Conservation (phyloP, 2,113 vertebrate species). For the Raja brachyura region DNA sequence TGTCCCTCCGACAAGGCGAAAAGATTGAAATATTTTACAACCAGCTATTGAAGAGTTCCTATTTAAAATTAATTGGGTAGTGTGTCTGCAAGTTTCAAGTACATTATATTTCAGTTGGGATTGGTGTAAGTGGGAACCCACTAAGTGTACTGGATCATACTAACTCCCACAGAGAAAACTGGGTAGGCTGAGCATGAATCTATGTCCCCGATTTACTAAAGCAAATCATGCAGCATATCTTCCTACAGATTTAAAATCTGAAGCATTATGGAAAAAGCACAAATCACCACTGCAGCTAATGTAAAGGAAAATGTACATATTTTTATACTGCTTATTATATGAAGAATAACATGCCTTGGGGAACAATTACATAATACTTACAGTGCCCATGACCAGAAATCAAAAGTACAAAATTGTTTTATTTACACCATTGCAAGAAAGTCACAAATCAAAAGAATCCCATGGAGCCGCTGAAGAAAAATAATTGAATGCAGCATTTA, state of each 20-base stretch:
- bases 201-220: background rate
- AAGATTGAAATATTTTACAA: too few species aligned
- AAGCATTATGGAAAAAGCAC: background rate
- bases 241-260: background rate
- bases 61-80: too few species aligned
- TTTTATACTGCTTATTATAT: constrained; percentile 59
- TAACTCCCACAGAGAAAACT: too few species aligned
- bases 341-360: constrained; percentile 53
- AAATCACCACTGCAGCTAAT: background rate
- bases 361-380: constrained; percentile 53
- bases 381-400: constrained; percentile 54
- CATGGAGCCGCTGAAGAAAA: constrained; percentile 1
- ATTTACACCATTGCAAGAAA: constrained; percentile 45
- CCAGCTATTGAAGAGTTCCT: too few species aligned
- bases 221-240: background rate
- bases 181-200: too few species aligned
- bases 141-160: too few species aligned
- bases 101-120: background rate
- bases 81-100: too few species aligned
- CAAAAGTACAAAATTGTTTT: constrained; percentile 54
- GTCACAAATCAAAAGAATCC: constrained; percentile 43
- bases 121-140: background rate
- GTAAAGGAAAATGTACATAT: constrained; percentile 41
- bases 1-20: too few species aligned
- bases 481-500: constrained; percentile 22